Evolutionary conservation across 1,140 invertebrate genomes (phyloP), one percentile per base, ranked within the genome.

Genomic region (Arctopsyche grandis): DNA sequence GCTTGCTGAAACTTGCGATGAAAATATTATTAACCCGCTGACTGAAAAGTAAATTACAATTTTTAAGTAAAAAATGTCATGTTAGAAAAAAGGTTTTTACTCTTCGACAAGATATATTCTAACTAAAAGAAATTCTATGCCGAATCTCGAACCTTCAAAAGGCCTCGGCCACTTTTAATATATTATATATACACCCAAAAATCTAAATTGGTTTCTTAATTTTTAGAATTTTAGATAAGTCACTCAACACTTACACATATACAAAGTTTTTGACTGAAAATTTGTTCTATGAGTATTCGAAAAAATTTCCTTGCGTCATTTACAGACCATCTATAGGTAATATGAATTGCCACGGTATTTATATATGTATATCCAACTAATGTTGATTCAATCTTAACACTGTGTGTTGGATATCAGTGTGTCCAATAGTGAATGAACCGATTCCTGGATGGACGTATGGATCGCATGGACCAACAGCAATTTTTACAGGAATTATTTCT

Each of bases 281-380:
- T 74, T 89, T 96, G 73, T 84, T 96, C 63, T 85, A 91, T 69
- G 87, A 92, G 77, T 90, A 93, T 84, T 87, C 89, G 0, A 82
- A 85, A 0, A 85, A 88, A 9, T 83, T 99, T 66, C 97, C 97
- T 0, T 90, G 95, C 3, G 93, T 95, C 10, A 97, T 99, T 79
- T 93, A 99, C 0, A 87, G 97, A 80, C 97, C 97, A 0, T 98
- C 97, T 0, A 99, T 98, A 79, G 94, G 92, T 91, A 86, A 43
- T 26, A 26, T 70, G 38, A 14, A 43, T 38, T 26, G n/a, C n/a
- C n/a, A n/a, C n/a, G n/a, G 29, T 26, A 70, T n/a, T n/a, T n/a
- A n/a, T n/a, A n/a, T n/a, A n/a, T n/a, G n/a, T n/a, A n/a, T n/a
- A n/a, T n/a, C n/a, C n/a, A n/a, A n/a, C n/a, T n/a, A n/a, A n/a